A percentile compares a stretch with the other conserved stretches of the same genome.
Evolutionary conservation across 1,140 invertebrate species (phyloP).

Genomic region (Drosophila mayri): DNA sequence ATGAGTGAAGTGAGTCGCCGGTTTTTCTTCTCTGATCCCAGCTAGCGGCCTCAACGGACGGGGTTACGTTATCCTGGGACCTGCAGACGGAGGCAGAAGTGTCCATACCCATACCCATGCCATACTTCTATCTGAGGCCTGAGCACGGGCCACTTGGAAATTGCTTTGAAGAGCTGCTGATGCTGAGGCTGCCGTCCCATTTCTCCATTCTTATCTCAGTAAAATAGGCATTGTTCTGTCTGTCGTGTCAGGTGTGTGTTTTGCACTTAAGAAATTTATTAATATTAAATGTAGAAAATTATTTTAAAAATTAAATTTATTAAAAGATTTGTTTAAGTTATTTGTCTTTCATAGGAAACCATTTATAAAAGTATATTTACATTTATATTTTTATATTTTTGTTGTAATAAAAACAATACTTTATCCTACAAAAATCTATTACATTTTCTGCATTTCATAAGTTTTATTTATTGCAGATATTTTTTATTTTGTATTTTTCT

Average conservation of each 20-base stretch:
- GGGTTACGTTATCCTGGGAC: constrained; percentile 9
- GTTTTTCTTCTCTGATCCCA: constrained; percentile 35
- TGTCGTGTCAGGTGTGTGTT: constrained; percentile 14
- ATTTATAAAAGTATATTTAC: background rate
- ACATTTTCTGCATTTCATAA: background rate
- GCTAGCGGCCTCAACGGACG: constrained; percentile 8
- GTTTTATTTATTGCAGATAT: background rate
- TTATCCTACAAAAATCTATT: background rate
- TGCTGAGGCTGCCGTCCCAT: constrained; percentile 44
- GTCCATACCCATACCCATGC: constrained; percentile 12
- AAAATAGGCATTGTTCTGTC: constrained; percentile 72
- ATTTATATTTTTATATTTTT: background rate
- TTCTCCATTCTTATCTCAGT: constrained; percentile 71
- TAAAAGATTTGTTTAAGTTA: background rate
- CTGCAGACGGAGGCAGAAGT: constrained; percentile 6
- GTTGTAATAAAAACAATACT: background rate
- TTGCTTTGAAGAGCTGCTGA: constrained; percentile 55
- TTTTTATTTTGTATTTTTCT: background rate
- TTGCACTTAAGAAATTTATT: constrained; percentile 1
- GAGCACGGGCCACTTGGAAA: constrained; percentile 64
- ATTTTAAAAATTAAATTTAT: background rate
- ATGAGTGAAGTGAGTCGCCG: constrained; percentile 54
- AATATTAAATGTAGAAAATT: too few relatives aligned
- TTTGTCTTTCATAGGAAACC: background rate
- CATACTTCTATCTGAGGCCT: constrained; percentile 15